A percentile compares a stretch with the other conserved stretches of the same genome.
phyloP scores from a whole-genome alignment of 2,797 vertebrate species.

The Craterocephalus amniculus region DNA sequence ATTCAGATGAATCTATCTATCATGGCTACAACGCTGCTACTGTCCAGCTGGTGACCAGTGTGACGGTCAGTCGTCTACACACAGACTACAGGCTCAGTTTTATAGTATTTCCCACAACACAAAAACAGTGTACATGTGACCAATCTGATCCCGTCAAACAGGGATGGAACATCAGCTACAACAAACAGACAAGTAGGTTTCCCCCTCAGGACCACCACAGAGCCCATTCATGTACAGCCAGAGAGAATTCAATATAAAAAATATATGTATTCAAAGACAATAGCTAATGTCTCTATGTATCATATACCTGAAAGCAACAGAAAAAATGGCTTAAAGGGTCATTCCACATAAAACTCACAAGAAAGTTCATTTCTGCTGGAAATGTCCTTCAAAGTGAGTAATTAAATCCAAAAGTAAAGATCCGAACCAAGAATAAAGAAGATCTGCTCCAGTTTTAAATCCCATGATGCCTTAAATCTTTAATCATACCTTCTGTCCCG shows the following conservation, averaged over 20 bases:
- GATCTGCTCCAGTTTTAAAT: no score
- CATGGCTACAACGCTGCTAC: conserved; percentile 32
- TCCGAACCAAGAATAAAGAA: no score
- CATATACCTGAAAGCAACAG: not conserved
- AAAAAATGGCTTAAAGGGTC: not conserved
- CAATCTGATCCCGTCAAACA: not conserved
- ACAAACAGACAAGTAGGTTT: not conserved
- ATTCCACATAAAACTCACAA: not conserved
- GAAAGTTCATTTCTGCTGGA: not conserved
- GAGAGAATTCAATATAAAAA: not conserved
- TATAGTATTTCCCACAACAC: conserved; percentile 20
- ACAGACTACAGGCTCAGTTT: conserved; percentile 50
- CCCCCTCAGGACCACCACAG: not conserved
- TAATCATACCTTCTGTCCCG: no score
- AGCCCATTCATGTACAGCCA: not conserved
- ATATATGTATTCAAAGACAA: no score
- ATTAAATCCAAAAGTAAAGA: not conserved
- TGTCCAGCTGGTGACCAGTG: conserved; percentile 8
- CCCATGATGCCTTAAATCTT: no score
- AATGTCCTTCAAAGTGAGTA: not conserved
- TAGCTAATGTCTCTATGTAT: no score
- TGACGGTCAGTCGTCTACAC: conserved; percentile 7
- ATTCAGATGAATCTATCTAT: conserved; percentile 41
- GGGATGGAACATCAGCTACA: not conserved
- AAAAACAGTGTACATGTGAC: conserved; percentile 9